Evolutionary conservation across 2,888 invertebrate species (phyloP).

Genomic region (Taphrorychus bicolor): DNA sequence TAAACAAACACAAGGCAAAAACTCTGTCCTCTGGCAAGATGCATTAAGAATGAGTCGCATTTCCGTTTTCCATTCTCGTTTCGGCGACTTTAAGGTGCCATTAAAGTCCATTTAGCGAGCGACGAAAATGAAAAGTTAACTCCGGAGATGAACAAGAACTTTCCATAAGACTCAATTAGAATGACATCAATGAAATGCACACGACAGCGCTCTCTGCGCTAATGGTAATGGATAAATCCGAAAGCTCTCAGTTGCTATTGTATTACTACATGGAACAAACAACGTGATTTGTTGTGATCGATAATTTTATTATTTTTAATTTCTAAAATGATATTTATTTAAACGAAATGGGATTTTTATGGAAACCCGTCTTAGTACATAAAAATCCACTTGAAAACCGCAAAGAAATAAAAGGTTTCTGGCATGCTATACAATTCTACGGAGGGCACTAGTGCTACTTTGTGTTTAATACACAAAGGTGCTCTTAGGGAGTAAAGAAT

Average conservation of each 20-base stretch:
- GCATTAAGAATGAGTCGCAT: constrained; percentile 21
- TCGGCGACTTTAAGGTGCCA: constrained; percentile 44
- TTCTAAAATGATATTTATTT: too few relatives aligned
- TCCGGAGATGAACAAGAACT: constrained; percentile 41
- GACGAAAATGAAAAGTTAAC: constrained; percentile 44
- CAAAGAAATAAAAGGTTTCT: background rate
- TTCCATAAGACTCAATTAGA: constrained; percentile 47
- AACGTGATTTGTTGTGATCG: too few relatives aligned
- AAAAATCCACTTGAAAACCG: constrained; percentile 9
- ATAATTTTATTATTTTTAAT: too few relatives aligned
- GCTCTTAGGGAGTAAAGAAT: constrained; percentile 27
- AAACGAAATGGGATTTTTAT: background rate
- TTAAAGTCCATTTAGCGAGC: constrained; percentile 44
- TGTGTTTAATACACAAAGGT: constrained; percentile 27
- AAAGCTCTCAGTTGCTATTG: constrained; percentile 39
- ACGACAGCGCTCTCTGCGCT: constrained; percentile 42
- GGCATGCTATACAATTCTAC: constrained; percentile 19
- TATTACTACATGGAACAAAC: constrained; percentile 1
- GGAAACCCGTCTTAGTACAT: background rate
- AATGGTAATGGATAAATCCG: constrained; percentile 52
- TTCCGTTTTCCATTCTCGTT: constrained; percentile 26
- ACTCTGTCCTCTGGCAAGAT: constrained; percentile 13
- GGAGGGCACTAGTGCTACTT: constrained; percentile 21
- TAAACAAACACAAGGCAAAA: constrained; percentile 5
- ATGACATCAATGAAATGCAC: constrained; percentile 48